A percentile compares a stretch with the other conserved stretches of the same genome.
phyloP scores from a whole-genome alignment of 2,888 invertebrate species.

The Andrena camellia region DNA sequence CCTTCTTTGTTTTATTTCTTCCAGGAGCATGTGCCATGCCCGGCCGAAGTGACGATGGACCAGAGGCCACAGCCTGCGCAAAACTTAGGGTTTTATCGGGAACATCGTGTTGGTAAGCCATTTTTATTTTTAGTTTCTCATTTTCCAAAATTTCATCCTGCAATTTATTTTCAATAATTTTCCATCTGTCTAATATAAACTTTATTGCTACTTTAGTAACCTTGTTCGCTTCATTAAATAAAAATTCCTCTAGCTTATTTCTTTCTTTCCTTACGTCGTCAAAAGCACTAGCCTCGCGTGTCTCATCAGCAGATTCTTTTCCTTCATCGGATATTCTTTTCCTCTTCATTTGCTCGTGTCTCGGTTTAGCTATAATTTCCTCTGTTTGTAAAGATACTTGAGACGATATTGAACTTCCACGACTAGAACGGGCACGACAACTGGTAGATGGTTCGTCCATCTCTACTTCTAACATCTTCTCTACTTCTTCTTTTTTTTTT shows the following conservation, averaged over 20 bases:
- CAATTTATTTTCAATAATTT: neutral
- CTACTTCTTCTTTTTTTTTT: too few species aligned
- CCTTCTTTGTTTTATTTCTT: neutral
- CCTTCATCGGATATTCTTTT: neutral
- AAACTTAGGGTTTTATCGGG: accelerated
- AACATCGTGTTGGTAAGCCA: neutral
- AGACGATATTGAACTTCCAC: too few species aligned
- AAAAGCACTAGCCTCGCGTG: neutral
- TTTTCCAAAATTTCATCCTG: neutral
- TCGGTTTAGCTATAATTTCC: too few species aligned
- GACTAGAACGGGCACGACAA: too few species aligned
- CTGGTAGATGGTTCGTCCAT: too few species aligned
- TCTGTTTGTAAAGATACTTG: too few species aligned
- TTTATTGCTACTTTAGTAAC: neutral
- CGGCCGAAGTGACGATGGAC: neutral
- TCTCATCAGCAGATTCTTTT: neutral
- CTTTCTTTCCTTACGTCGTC: neutral
- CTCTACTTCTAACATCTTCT: too few species aligned
- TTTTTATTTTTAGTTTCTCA: neutral
- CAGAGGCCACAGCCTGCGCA: neutral
- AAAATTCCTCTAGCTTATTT: neutral
- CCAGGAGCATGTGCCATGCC: accelerated
- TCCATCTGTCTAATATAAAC: neutral
- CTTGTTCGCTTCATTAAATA: neutral
- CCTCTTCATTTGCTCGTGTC: too few species aligned